Evolutionary conservation across 2,113 vertebrate genomes (phyloP).

Genomic region (Xiphias gladius): DNA sequence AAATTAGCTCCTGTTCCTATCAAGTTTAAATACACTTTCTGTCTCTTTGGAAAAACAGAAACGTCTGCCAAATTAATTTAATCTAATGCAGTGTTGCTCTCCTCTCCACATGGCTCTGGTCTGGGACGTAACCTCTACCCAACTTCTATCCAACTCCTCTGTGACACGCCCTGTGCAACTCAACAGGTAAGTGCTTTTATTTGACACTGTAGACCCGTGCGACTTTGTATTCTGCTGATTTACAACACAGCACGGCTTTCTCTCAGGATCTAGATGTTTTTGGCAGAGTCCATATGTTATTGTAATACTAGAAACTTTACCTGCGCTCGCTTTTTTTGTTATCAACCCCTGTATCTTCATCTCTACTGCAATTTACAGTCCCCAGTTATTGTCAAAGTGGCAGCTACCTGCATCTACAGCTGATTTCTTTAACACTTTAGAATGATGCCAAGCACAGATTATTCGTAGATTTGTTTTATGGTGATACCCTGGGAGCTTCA

Average conservation of each 20-base stretch:
- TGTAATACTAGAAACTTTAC: neutral
- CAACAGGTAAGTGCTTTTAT: slow-evolving; percentile 75
- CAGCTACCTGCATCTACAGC: neutral
- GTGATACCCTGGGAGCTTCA: neutral
- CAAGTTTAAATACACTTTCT: neutral
- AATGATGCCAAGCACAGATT: neutral
- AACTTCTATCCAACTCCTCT: slow-evolving; percentile 3
- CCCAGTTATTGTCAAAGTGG: neutral
- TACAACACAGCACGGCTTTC: neutral
- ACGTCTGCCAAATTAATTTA: neutral
- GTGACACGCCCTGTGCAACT: slow-evolving; percentile 8
- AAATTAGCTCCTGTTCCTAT: neutral
- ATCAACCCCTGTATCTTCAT: neutral
- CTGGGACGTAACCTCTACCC: neutral
- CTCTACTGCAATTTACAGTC: neutral
- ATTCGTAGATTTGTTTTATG: slow-evolving; percentile 24
- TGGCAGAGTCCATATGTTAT: slow-evolving; percentile 17
- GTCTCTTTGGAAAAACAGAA: neutral
- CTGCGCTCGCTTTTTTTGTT: neutral
- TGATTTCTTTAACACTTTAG: neutral
- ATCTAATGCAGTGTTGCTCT: slow-evolving; percentile 9
- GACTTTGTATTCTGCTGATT: slow-evolving; percentile 8
- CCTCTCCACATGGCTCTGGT: slow-evolving; percentile 48
- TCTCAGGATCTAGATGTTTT: neutral
- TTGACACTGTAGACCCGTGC: neutral